Conservation (phyloP, 2,797 vertebrate genomes). For the Merluccius polli region DNA sequence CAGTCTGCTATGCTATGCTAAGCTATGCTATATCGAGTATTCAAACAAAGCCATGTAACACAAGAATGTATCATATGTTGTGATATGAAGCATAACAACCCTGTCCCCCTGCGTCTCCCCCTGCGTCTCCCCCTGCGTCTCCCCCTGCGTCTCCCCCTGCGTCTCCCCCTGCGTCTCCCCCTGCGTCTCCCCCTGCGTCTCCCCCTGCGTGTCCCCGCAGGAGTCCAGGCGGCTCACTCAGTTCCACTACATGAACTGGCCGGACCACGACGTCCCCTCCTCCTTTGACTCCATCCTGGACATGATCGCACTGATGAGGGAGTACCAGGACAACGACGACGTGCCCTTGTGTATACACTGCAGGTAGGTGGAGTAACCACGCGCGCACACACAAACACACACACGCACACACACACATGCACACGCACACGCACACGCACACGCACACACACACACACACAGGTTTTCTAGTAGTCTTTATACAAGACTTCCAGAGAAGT, state of each 20-base stretch:
- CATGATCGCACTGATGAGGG: conserved; percentile 96
- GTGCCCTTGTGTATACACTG: conserved; percentile 82
- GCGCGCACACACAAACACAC: neutral
- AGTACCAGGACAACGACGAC: conserved; percentile 91
- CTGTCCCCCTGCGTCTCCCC: neutral
- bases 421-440: neutral
- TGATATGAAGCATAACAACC: neutral
- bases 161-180: neutral
- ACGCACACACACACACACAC: conserved; percentile 1
- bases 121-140: neutral
- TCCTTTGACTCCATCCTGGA: conserved; percentile 98
- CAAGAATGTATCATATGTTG: too few species aligned
- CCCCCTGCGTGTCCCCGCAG: too few species aligned
- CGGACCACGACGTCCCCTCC: conserved; percentile 96
- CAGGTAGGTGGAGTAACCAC: conserved; percentile 44
- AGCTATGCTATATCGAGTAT: too few species aligned
- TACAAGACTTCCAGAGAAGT: too few species aligned
- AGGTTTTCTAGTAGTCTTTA: too few species aligned
- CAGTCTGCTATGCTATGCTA: too few species aligned
- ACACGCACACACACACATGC: neutral
- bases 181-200: neutral
- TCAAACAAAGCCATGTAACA: too few species aligned
- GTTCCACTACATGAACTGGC: conserved; percentile 99
- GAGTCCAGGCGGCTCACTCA: conserved; percentile 89
- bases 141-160: neutral